phyloP scores from a whole-genome alignment of 2,113 vertebrate genomes.

The Alaudala cheleensis region DNA sequence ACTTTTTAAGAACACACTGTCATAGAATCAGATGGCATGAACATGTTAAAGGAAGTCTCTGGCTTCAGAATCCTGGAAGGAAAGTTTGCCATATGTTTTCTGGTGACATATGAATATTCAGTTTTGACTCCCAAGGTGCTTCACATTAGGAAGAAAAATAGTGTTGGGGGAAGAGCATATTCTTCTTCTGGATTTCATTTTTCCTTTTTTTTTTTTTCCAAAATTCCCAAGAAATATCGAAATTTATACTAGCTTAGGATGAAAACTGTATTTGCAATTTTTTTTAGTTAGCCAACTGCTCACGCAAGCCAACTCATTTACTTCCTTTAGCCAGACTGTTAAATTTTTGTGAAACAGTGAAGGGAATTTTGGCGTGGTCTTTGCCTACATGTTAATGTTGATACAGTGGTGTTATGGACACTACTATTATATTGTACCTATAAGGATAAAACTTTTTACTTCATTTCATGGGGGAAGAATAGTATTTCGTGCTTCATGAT shows the following conservation, averaged over 20 bases:
- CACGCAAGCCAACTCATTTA: not conserved
- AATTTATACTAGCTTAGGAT: not conserved
- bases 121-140: not conserved
- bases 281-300: not conserved
- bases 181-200: not conserved
- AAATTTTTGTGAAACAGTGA: not conserved
- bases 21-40: not conserved
- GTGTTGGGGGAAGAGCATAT: not conserved
- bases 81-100: not conserved
- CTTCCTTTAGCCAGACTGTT: not conserved
- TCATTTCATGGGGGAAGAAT: not conserved
- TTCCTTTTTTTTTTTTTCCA: not conserved
- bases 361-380: not conserved
- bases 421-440: not conserved
- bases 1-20: not conserved
- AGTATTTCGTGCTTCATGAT: not conserved
- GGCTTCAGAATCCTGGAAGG: not conserved
- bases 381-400: not conserved
- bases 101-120: not conserved
- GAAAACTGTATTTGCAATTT: not conserved
- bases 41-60: not conserved
- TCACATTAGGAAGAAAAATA: not conserved
- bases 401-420: not conserved
- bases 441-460: not conserved
- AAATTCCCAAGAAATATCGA: not conserved